Conservation (phyloP, 2,888 invertebrate genomes). For the Acheta domesticus region DNA sequence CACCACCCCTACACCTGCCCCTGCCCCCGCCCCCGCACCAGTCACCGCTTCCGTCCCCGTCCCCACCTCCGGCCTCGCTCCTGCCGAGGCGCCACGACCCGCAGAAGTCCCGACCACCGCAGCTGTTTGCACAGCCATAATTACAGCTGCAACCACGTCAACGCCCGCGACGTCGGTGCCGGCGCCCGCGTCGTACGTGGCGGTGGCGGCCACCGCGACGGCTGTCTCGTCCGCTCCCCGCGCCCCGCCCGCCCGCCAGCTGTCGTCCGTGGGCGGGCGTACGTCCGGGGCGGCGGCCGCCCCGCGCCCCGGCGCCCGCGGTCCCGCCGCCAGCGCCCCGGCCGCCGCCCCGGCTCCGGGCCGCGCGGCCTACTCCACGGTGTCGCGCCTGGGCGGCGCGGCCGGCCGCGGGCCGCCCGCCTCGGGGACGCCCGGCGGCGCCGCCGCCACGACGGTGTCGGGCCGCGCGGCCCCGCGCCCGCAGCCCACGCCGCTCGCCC, state of each 20-base stretch:
- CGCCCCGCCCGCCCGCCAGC: background rate
- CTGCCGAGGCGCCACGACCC: background rate
- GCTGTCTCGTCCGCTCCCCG: background rate
- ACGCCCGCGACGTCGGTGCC: background rate
- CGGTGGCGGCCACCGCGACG: background rate
- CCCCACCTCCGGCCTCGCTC: background rate
- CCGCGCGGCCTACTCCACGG: background rate
- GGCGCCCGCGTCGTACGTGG: background rate
- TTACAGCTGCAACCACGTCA: background rate
- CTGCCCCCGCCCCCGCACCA: conserved; percentile 30
- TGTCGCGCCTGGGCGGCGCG: background rate
- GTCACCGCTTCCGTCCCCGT: conserved; percentile 23
- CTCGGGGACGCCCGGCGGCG: conserved; percentile 25
- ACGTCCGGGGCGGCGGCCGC: background rate
- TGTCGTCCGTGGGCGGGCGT: background rate
- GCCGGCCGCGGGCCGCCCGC: background rate
- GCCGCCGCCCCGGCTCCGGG: conserved; percentile 26
- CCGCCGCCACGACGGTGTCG: conserved; percentile 26
- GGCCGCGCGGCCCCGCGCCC: conserved; percentile 26
- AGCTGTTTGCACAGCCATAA: background rate
- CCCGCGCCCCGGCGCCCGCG: conserved; percentile 20
- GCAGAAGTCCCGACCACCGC: background rate
- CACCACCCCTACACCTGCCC: background rate
- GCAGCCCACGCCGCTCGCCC: background rate
- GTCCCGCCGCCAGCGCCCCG: conserved; percentile 27